These are phyloP conservation scores for Palythoa caribaeorum DNA, from an alignment of 92 coral and sea anemone genomes.

Conservation along the genomic window DNA sequence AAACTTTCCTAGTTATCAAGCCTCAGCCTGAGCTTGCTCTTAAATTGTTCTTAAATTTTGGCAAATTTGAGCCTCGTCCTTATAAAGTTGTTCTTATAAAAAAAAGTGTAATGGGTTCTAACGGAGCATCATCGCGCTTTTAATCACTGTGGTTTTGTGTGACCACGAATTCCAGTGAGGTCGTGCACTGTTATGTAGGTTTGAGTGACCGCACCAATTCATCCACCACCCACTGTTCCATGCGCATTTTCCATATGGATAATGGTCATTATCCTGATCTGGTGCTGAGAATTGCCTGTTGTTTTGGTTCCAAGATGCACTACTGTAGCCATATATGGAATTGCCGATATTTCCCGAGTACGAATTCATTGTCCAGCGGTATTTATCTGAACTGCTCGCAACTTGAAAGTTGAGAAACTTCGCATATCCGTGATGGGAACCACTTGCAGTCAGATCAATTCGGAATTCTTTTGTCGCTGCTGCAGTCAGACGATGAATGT, in stretches of 20 bases:
- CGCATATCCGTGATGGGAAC: conserved; percentile 21
- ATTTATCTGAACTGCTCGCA: conserved; percentile 28
- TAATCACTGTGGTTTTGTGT: not conserved
- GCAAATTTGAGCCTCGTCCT: no score
- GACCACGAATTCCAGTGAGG: conserved; percentile 40
- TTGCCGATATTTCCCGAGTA: conserved; percentile 50
- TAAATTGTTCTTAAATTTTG: no score
- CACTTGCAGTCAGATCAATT: conserved; percentile 38
- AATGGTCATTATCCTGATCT: conserved; percentile 36
- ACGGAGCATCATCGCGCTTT: conserved; percentile 34
- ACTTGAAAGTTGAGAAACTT: conserved; percentile 36
- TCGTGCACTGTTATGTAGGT: not conserved
- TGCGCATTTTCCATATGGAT: conserved; percentile 6
- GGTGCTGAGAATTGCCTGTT: conserved; percentile 38
- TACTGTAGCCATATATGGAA: conserved; percentile 37
- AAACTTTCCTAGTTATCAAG: no score
- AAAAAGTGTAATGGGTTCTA: not conserved
- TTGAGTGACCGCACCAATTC: conserved; percentile 18
- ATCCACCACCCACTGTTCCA: conserved; percentile 19
- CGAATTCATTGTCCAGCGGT: conserved; percentile 46
- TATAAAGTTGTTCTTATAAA: no score
- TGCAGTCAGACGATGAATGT: conserved; percentile 40
- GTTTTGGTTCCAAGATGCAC: conserved; percentile 16
- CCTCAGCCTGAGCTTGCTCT: no score
- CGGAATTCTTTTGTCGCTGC: conserved; percentile 8